Base-by-base conservation (phyloP, 2,797 vertebrate genomes). In the Spondyliosoma cantharus region DNA sequence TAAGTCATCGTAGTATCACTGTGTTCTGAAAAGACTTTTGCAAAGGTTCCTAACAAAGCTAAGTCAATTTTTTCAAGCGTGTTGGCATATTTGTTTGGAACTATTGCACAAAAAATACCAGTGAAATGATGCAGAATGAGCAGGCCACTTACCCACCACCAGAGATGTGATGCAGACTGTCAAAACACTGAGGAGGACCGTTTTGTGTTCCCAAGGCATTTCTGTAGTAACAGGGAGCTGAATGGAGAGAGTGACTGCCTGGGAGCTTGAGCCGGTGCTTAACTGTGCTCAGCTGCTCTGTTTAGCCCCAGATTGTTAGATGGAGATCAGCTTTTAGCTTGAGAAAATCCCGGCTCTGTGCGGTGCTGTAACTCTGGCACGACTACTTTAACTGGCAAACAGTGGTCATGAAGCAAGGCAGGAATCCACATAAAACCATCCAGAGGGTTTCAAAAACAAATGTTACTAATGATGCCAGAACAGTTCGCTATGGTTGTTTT, bases 111-210 rank as follows among this genome's bases (percentile, higher is more conserved):
- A 57, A 5, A 50, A 42, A 22, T 5, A 13, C 1, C 13, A 27
- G 43, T 46, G 29, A 20, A 22, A 5, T 2, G 11, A 50, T 20
- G 17, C 27, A 29, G 58, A 11, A 52, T 19, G 17, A 54, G 2
- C 19, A 62, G 17, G 14, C 13, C 60, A 93, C 92, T 91, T 76
- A 94, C 93, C 92, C 43, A 22, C 60, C 43, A 70, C 76, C 63
- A 75, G 76, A 3, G 91, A 78, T 11, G 68, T 66, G 57, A 87
- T 56, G 84, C 19, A 74, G 71, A 91, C 11, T 0, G 54, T 61
- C 32, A 85, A 25, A 57, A 86, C 59, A 12, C 86, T 83, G 66
- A 93, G 52, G 54, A 89, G 62, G 76, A 82, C n/a, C 15, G 7
- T 53, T 64, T 56, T 85, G 76, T 42, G 45, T 65, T 80, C 49